Evolutionary conservation across 1,140 invertebrate species (phyloP).

Genomic region (Coptotermes formosanus): DNA sequence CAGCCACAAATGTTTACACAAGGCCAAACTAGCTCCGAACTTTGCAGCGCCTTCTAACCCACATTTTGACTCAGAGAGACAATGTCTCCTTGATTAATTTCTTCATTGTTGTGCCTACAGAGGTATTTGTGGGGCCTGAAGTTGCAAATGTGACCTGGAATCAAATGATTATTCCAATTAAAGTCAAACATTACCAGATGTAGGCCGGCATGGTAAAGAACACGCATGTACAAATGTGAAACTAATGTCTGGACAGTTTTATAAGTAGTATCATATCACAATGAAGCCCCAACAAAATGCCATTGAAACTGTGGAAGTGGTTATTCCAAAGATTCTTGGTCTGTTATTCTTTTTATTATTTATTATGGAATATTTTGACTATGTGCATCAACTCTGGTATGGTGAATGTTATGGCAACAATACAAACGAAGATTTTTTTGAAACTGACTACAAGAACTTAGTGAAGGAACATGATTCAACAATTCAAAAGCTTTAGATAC

Average conservation of each 20-base stretch:
- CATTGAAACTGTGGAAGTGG: too few relatives aligned
- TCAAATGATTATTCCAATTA: constrained; percentile 20
- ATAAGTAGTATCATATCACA: too few relatives aligned
- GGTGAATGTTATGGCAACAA: too few relatives aligned
- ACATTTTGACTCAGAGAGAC: constrained; percentile 56
- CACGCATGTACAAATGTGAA: background rate
- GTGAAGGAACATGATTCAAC: too few relatives aligned
- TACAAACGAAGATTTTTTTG: too few relatives aligned
- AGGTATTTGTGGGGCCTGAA: constrained; percentile 65
- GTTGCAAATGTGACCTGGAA: constrained; percentile 69
- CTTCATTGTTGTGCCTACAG: constrained; percentile 83
- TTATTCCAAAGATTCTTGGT: too few relatives aligned
- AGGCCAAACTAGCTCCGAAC: background rate
- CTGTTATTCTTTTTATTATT: too few relatives aligned
- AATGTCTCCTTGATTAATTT: constrained; percentile 88
- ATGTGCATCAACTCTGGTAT: too few relatives aligned
- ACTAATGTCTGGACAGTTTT: background rate
- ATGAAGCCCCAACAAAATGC: too few relatives aligned
- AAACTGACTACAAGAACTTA: too few relatives aligned
- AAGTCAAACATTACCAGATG: background rate
- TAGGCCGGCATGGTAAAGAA: background rate
- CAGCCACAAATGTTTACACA: background rate
- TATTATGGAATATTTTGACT: too few relatives aligned
- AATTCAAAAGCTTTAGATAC: too few relatives aligned
- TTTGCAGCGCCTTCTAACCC: background rate